Evolutionary conservation across 35 echinoderm and acorn worm species (phyloP).

Genomic region (Holothuria glaberrima): DNA sequence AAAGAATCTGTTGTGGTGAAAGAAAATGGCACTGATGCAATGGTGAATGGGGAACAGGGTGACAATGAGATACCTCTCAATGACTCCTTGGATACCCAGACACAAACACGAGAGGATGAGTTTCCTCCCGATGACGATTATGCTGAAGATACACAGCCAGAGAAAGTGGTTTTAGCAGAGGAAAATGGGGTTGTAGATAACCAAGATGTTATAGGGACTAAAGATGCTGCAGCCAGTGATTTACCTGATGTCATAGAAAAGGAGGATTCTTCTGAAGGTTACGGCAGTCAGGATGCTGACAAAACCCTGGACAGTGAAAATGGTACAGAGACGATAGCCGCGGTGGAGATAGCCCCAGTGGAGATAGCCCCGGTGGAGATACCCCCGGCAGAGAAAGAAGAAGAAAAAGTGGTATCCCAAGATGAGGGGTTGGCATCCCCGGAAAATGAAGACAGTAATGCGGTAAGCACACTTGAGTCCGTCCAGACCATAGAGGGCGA

Average conservation of each 20-base stretch:
- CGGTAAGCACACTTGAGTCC: conserved; percentile 48
- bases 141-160: background rate
- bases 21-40: conserved; percentile 26
- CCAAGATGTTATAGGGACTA: background rate
- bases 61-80: background rate
- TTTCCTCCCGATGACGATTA: conserved; percentile 49
- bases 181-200: background rate
- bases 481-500: background rate
- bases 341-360: background rate
- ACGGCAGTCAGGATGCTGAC: conserved; percentile 38
- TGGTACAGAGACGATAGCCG: background rate
- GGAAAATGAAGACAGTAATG: conserved; percentile 6
- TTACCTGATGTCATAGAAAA: conserved; percentile 14
- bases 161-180: background rate
- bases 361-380: background rate
- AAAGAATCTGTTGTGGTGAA: conserved; percentile 15
- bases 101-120: conserved; percentile 42
- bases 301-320: conserved; percentile 38
- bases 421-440: conserved; percentile 36
- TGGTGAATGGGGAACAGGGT: conserved; percentile 23
- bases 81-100: conserved; percentile 35
- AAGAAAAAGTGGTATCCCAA: background rate
- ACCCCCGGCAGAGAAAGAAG: background rate
- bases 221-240: background rate
- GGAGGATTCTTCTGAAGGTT: conserved; percentile 44